Evolutionary conservation across 2,888 invertebrate species (phyloP), one percentile per base, ranked within the genome.

Genomic region (Himalopsyche kuldschensis): DNA sequence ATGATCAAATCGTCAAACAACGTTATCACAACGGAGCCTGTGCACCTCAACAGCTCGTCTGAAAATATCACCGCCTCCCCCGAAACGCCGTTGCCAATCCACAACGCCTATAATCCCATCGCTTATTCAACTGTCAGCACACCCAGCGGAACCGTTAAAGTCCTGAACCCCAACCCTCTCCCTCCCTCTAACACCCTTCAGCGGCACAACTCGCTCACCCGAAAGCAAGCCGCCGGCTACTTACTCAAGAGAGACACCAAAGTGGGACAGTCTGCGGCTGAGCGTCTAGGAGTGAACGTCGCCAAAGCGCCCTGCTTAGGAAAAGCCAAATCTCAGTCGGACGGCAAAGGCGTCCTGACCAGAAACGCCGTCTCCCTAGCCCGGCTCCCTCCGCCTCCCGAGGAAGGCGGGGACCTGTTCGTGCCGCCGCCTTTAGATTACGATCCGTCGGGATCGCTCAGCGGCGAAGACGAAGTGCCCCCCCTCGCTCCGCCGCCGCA

Each of bases 401-500:
- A 97, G 89, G 93, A 93, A 82, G 94, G 94, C 86, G 91, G 92
- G 87, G 94, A 93, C 87, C 93, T 93, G 83, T 92, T 93, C 10
- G 91, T 94, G 3, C 94, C 94, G 0, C 93, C 94, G 0, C 92
- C 93, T 4, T 92, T 93, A 0, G 94, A 94, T 88, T 94, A 93
- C 87, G 91, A 91, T 79, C 88, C 88, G 5, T 88, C 88, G 1
- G 89, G 89, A 30, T 87, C 87, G 4, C 88, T 89, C 77, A 90
- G 90, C 75, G 88, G 88, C 85, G 89, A 89, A 75, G 84, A 87
- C 88, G 84, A 87, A n/a, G 88, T 88, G 82, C 85, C 86, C 20
- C 90, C 96, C 20, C 92, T 96, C 86, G 96, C 97, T 31, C 97
- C 97, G 55, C 97, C 97, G 48, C 97, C 97, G 55, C 97, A 97